Evolutionary conservation across 2,888 invertebrate genomes (phyloP).

Genomic region (Melitaea athalia): DNA sequence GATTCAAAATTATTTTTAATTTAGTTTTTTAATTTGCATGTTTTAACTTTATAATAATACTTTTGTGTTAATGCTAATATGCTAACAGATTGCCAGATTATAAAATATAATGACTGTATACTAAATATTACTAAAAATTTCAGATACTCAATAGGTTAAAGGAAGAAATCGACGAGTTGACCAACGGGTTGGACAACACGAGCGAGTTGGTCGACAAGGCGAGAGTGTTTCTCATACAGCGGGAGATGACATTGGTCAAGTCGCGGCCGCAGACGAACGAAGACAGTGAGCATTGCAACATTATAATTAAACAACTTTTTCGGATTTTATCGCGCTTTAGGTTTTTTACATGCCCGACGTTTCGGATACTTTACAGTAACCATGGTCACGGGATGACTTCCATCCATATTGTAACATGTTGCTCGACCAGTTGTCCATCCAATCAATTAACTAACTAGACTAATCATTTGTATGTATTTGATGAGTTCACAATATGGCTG

Average conservation of each 20-base stretch:
- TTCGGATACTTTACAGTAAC: no score
- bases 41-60: no score
- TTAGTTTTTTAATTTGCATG: no score
- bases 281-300: slow-evolving; percentile 51
- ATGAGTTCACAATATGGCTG: no score
- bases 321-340: no score
- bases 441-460: neutral
- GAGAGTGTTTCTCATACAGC: slow-evolving; percentile 88
- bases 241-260: slow-evolving; percentile 89
- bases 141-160: slow-evolving; percentile 83
- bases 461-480: neutral
- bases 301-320: neutral
- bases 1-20: no score
- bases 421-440: neutral
- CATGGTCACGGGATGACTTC: no score
- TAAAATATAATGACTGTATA: no score
- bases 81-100: no score
- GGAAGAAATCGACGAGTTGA: slow-evolving; percentile 92
- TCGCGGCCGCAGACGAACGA: slow-evolving; percentile 75
- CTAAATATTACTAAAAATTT: neutral
- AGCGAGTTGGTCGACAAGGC: slow-evolving; percentile 88
- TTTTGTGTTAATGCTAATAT: no score
- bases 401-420: neutral
- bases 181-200: slow-evolving; percentile 82
- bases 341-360: no score